These are phyloP conservation scores for Sebastes taczanowskii DNA, from an alignment of 2,797 vertebrate genomes.

Conservation along the genomic window DNA sequence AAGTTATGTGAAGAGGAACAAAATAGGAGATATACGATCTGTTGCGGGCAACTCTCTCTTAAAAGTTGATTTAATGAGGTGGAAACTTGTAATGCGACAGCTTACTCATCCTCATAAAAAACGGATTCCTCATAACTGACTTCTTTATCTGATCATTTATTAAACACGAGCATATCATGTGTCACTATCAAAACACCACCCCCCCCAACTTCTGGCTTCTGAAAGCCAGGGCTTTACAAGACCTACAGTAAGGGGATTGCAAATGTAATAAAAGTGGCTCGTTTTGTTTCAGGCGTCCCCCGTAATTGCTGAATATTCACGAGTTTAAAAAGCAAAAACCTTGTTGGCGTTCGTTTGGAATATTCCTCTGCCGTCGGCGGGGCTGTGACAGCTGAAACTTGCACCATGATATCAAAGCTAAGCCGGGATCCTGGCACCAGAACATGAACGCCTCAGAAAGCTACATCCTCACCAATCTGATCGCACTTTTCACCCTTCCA, in stretches of 20 bases:
- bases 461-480: conserved; percentile 45
- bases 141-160: conserved; percentile 47
- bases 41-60: not conserved
- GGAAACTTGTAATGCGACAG: conserved; percentile 13
- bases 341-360: conserved; percentile 13
- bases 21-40: conserved; percentile 7
- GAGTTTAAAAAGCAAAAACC: conserved; percentile 9
- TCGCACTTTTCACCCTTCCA: conserved; percentile 39
- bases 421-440: conserved; percentile 38
- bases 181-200: not conserved
- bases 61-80: conserved; percentile 34
- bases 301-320: not conserved
- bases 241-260: not conserved
- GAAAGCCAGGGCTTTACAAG: conserved; percentile 1
- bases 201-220: not conserved
- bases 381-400: conserved; percentile 45
- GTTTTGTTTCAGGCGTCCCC: conserved; percentile 16
- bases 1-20: conserved; percentile 21
- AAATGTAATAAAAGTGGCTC: conserved; percentile 29
- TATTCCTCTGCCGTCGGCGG: conserved; percentile 6
- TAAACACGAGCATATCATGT: conserved; percentile 13
- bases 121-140: not conserved
- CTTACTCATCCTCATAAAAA: conserved; percentile 14
- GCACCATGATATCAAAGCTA: conserved; percentile 45
- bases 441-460: conserved; percentile 47